Percentiles rank a stretch among this genome's conserved stretches.
Evolutionary conservation across 2,113 vertebrate species (phyloP).

Genomic region (Gymnocephalus cernua): DNA sequence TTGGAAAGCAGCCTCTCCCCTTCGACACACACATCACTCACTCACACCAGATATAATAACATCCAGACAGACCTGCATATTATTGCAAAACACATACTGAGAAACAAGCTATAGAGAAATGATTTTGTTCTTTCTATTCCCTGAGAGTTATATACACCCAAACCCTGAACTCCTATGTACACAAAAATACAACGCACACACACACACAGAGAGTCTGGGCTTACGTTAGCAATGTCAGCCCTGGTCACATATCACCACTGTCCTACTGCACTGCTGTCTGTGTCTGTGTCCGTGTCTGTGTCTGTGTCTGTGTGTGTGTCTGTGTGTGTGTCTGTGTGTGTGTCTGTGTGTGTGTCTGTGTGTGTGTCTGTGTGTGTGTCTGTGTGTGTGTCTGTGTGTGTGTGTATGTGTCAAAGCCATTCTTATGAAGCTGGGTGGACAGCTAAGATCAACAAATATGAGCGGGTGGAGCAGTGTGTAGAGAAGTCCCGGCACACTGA

Average conservation of each 20-base stretch:
- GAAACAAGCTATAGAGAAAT: constrained; percentile 1
- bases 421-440: constrained; percentile 54
- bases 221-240: constrained; percentile 37
- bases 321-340: neutral
- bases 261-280: constrained; percentile 20
- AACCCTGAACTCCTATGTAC: constrained; percentile 40
- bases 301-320: neutral
- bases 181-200: constrained; percentile 10
- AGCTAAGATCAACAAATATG: constrained; percentile 77
- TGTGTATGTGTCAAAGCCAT: constrained; percentile 11
- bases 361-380: neutral
- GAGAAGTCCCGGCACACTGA: constrained; percentile 64
- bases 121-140: neutral
- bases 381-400: neutral
- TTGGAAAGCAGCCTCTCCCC: constrained; percentile 31
- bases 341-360: neutral
- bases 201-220: constrained; percentile 27
- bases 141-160: constrained; percentile 32
- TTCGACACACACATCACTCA: constrained; percentile 9
- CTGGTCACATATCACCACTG: constrained; percentile 30
- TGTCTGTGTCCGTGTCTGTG: too few species aligned
- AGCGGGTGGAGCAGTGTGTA: constrained; percentile 57
- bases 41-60: neutral
- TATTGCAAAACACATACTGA: neutral
- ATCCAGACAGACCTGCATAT: constrained; percentile 8